Evolutionary conservation across 2,888 invertebrate genomes (phyloP).

Genomic region (Thysanoteuthis rhombus): DNA sequence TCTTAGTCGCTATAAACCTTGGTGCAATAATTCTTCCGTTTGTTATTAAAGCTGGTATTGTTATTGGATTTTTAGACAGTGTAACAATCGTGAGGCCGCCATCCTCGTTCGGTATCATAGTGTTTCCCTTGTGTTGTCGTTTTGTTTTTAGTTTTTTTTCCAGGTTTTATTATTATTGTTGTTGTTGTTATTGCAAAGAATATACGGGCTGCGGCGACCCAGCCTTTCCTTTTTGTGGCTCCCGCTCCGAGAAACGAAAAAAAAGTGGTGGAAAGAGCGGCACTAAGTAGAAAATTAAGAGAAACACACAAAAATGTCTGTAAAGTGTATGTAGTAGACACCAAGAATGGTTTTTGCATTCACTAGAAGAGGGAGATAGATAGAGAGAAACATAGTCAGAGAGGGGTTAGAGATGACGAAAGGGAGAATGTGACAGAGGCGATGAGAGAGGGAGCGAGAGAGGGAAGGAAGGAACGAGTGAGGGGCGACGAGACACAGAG

Average conservation of each 20-base stretch:
- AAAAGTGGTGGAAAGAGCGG: neutral
- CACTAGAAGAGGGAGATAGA: neutral
- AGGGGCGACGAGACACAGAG: neutral
- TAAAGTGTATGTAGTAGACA: neutral
- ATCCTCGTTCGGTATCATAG: neutral
- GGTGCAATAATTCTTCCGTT: neutral
- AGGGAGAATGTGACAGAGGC: neutral
- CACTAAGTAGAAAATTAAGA: neutral
- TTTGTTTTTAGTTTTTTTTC: neutral
- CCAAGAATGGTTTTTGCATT: neutral
- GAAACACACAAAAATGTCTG: neutral
- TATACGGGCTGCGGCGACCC: neutral
- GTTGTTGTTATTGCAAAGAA: neutral
- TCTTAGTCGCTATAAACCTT: neutral
- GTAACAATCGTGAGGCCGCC: too few relatives aligned
- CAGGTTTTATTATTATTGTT: too few relatives aligned
- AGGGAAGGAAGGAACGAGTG: neutral
- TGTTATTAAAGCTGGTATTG: neutral
- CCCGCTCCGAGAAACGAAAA: neutral
- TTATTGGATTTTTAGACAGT: neutral
- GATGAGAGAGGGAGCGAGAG: neutral
- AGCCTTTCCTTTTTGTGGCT: too few relatives aligned
- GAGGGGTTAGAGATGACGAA: neutral
- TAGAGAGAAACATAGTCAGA: neutral
- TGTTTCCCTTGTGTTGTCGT: neutral